These are phyloP conservation scores for Oscheius sp. DNA, from an alignment of 2,888 invertebrate species.

Conservation along the genomic window DNA sequence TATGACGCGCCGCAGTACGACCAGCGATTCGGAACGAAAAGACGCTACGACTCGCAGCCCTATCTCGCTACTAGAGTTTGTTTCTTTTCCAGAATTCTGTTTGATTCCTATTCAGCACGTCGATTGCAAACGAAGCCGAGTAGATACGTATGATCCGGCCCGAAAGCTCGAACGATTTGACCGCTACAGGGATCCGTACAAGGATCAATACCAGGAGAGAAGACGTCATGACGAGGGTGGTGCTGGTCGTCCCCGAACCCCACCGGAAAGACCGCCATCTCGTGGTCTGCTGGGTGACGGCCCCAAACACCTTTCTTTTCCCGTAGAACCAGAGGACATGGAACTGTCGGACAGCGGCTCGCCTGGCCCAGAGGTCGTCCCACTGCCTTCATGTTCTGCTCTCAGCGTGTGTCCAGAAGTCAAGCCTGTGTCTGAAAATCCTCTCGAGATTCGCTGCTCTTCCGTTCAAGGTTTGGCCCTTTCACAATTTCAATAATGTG, in stretches of 20 bases:
- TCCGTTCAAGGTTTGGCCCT: too few species aligned
- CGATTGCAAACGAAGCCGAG: conserved; percentile 4
- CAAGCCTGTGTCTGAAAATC: too few species aligned
- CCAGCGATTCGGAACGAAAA: background rate
- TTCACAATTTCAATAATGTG: too few species aligned
- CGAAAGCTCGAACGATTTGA: background rate
- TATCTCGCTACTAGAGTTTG: background rate
- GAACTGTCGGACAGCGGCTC: too few species aligned
- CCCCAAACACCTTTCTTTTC: too few species aligned
- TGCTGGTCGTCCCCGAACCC: background rate
- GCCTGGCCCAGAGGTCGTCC: too few species aligned
- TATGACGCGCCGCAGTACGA: background rate
- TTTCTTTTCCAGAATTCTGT: background rate
- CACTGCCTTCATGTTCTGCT: too few species aligned
- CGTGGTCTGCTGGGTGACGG: too few species aligned
- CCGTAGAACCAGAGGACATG: too few species aligned
- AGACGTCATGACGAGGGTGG: background rate
- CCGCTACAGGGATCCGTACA: too few species aligned
- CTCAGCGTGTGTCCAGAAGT: too few species aligned
- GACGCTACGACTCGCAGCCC: background rate
- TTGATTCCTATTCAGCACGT: conserved; percentile 1
- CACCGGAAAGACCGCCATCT: background rate
- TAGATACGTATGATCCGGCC: background rate
- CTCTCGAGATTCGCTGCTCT: too few species aligned
- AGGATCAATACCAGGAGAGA: background rate